Evolutionary conservation across 2,113 vertebrate species (phyloP).

Genomic region (Columba livia): DNA sequence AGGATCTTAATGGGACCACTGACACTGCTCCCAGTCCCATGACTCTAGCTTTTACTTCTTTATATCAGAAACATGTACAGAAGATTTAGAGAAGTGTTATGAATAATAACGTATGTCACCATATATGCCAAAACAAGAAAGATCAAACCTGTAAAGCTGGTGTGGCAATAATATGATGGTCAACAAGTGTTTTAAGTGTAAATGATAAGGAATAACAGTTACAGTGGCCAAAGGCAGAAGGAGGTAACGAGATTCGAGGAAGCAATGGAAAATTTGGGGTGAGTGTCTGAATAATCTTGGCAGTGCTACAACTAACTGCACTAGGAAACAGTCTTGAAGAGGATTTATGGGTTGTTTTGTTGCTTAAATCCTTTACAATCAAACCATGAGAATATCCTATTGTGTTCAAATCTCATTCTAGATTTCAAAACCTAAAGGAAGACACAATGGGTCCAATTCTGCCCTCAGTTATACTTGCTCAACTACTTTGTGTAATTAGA

Average conservation of each 20-base stretch:
- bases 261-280: background rate
- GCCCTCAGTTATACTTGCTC: background rate
- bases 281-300: background rate
- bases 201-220: background rate
- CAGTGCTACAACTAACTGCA: background rate
- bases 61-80: background rate
- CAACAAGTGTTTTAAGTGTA: background rate
- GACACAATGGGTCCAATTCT: background rate
- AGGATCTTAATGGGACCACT: background rate
- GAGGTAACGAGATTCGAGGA: background rate
- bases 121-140: background rate
- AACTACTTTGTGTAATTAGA: background rate
- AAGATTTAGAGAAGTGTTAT: background rate
- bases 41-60: background rate
- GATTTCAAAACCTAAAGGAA: background rate
- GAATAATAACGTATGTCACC: background rate
- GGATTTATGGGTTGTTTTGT: background rate
- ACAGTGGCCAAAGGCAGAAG: background rate
- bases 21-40: background rate
- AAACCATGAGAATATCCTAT: background rate
- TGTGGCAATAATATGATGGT: background rate
- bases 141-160: background rate
- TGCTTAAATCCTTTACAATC: background rate
- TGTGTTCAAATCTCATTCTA: background rate
- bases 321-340: background rate